These are phyloP conservation scores for Eubasilissa splendida DNA, from an alignment of 2,888 invertebrate genomes.

Conservation along the genomic window DNA sequence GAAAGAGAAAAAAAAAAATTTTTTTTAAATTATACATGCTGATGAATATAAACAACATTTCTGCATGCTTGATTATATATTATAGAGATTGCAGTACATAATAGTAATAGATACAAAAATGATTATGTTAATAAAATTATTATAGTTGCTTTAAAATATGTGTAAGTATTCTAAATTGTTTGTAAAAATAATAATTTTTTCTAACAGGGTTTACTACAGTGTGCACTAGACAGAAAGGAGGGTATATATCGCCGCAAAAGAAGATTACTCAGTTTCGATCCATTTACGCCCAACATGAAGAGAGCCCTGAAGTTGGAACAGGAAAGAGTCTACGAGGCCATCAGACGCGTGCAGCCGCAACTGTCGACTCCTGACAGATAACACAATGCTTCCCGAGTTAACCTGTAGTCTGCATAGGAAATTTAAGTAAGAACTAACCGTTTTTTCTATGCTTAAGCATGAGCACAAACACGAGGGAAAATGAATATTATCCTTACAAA, in stretches of 20 bases:
- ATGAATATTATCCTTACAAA: too few species aligned
- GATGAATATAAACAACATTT: too few species aligned
- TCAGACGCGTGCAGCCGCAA: slow-evolving; percentile 37
- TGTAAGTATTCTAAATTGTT: neutral
- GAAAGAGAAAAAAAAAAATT: too few species aligned
- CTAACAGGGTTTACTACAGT: slow-evolving; percentile 71
- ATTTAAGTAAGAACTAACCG: too few species aligned
- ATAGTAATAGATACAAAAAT: too few species aligned
- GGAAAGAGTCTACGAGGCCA: slow-evolving; percentile 60
- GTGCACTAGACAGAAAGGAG: slow-evolving; percentile 76
- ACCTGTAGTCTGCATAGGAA: neutral
- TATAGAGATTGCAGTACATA: too few species aligned
- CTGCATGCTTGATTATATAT: too few species aligned
- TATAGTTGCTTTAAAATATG: too few species aligned
- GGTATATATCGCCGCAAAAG: slow-evolving; percentile 83
- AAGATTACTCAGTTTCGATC: slow-evolving; percentile 79
- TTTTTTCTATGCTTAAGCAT: too few species aligned
- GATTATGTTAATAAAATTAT: too few species aligned
- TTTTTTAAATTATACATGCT: too few species aligned
- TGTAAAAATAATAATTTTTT: slow-evolving; percentile 1
- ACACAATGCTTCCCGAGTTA: slow-evolving; percentile 33
- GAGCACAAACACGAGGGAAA: too few species aligned
- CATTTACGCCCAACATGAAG: slow-evolving; percentile 78
- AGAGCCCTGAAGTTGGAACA: slow-evolving; percentile 59
- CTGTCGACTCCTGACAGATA: slow-evolving; percentile 52